Evolutionary conservation across 2,888 invertebrate genomes (phyloP).

Genomic region (Nomada ruficornis): DNA sequence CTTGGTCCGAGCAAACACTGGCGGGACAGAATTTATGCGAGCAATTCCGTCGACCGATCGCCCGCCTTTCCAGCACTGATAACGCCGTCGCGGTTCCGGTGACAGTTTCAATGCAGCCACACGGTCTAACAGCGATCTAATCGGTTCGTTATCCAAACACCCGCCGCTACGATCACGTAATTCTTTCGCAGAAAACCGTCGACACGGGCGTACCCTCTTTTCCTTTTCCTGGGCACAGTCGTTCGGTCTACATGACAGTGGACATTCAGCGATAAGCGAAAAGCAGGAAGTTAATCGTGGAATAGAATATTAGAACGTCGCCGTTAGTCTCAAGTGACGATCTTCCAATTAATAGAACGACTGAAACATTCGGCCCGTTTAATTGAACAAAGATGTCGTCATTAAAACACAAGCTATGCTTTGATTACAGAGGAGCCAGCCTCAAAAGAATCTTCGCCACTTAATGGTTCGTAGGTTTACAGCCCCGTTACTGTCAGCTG

Average conservation of each 20-base stretch:
- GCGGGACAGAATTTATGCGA: conserved; percentile 36
- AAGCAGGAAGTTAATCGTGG: neutral
- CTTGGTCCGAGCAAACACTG: conserved; percentile 40
- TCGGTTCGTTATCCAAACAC: conserved; percentile 55
- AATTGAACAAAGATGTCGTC: neutral
- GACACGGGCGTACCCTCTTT: conserved; percentile 17
- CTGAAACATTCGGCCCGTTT: neutral
- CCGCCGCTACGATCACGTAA: conserved; percentile 49
- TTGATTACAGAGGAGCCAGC: neutral
- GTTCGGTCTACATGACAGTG: neutral
- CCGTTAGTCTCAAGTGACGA: neutral
- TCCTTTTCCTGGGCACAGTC: conserved; percentile 5
- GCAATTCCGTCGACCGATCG: conserved; percentile 39
- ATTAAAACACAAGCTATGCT: neutral
- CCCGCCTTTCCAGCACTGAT: conserved; percentile 30
- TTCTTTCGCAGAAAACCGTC: conserved; percentile 54
- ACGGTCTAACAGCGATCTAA: conserved; percentile 50
- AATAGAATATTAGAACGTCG: neutral
- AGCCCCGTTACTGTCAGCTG: neutral
- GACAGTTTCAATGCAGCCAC: conserved; percentile 27
- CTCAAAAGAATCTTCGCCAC: neutral
- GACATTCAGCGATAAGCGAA: neutral
- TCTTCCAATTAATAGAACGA: neutral
- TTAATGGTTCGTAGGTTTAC: neutral
- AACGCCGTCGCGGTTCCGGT: conserved; percentile 35